Conservation (phyloP, 2,113 vertebrate species). For the Synchiropus splendidus region DNA sequence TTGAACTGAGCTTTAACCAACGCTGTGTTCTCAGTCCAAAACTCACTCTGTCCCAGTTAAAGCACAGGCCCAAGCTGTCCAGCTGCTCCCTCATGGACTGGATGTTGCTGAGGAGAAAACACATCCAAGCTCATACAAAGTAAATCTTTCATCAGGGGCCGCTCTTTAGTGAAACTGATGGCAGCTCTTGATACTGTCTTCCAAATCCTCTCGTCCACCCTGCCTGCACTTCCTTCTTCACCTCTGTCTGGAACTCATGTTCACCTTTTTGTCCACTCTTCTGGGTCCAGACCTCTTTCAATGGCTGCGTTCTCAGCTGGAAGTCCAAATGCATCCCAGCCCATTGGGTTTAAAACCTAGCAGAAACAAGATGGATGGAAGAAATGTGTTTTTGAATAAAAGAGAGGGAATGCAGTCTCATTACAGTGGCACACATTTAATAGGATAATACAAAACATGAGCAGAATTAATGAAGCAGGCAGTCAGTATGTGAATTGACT, state of each 20-base stretch:
- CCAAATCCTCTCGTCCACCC: no score
- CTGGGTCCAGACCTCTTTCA: constrained; percentile 80
- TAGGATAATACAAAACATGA: no score
- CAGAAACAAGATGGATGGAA: background rate
- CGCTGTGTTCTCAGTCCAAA: background rate
- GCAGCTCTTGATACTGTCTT: constrained; percentile 34
- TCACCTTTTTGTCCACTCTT: constrained; percentile 83
- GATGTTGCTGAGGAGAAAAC: constrained; percentile 76
- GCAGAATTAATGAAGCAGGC: no score
- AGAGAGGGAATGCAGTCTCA: no score
- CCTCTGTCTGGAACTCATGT: no score
- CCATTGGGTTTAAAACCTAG: constrained; percentile 92
- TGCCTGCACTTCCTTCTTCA: no score
- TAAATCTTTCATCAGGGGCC: background rate
- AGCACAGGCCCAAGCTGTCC: constrained; percentile 82
- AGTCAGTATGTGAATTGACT: no score
- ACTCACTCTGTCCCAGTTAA: constrained; percentile 93
- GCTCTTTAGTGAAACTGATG: background rate
- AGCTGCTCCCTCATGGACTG: constrained; percentile 85
- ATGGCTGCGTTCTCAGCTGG: constrained; percentile 96
- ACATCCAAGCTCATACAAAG: background rate
- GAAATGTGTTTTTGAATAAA: no score
- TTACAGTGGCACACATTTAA: no score
- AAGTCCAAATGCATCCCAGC: constrained; percentile 95
- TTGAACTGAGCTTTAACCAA: background rate